Conservation (phyloP, 2,888 invertebrate genomes). For the Dryobotodes eremita region DNA sequence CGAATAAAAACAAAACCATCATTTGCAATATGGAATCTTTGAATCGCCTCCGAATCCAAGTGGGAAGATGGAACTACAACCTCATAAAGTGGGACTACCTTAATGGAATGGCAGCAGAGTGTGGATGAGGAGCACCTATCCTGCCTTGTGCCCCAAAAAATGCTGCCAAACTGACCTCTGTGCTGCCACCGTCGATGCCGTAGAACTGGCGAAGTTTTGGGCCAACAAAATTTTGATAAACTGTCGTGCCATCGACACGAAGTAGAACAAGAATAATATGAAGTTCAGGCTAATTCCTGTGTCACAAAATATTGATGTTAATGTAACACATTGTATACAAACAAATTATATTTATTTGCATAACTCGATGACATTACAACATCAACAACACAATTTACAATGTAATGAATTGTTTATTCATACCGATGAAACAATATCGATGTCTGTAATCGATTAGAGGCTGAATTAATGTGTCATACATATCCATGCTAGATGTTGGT, state of each 20-base stretch:
- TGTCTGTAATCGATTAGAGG: slow-evolving; percentile 43
- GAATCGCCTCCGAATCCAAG: no score
- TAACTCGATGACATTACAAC: slow-evolving; percentile 31
- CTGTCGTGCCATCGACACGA: no score
- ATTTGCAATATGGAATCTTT: neutral
- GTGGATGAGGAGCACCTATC: neutral
- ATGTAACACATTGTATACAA: slow-evolving; percentile 20
- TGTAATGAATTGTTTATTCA: slow-evolving; percentile 52
- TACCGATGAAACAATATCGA: slow-evolving; percentile 52
- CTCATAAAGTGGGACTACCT: no score
- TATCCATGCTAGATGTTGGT: slow-evolving; percentile 1
- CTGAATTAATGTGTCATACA: slow-evolving; percentile 51
- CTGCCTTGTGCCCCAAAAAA: neutral
- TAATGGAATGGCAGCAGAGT: no score
- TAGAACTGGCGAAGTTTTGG: no score
- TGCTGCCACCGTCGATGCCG: no score
- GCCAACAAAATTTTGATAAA: neutral
- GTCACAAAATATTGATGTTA: slow-evolving; percentile 3
- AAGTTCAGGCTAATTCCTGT: neutral
- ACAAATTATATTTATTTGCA: slow-evolving; percentile 36
- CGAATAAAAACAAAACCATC: neutral
- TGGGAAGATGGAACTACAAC: no score
- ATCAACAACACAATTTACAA: slow-evolving; percentile 41
- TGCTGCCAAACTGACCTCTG: no score
- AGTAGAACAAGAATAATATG: neutral